Conservation (phyloP, 2,797 vertebrate species). For the Scyliorhinus canicula region DNA sequence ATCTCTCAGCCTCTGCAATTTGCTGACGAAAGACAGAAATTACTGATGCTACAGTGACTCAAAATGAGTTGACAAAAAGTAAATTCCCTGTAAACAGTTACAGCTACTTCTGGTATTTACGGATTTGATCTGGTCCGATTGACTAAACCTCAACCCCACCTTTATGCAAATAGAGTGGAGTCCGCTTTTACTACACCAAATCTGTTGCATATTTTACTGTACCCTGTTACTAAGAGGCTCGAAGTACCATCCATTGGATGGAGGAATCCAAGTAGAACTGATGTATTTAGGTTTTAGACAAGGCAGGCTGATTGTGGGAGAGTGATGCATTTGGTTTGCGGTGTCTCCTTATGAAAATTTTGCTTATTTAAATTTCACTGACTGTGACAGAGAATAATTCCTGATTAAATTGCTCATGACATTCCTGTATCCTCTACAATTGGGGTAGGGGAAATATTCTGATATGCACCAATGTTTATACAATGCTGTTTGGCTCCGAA, state of each 20-base stretch:
- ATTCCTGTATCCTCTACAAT: constrained; percentile 21
- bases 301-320: background rate
- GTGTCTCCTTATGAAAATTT: background rate
- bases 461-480: constrained; percentile 10
- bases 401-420: constrained; percentile 23
- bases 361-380: constrained; percentile 33
- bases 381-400: constrained; percentile 29
- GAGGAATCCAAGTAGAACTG: constrained; percentile 5
- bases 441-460: constrained; percentile 5
- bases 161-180: background rate
- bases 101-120: background rate
- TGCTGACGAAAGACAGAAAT: background rate
- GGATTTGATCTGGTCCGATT: background rate
- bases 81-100: background rate
- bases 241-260: background rate
- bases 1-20: background rate
- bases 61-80: background rate
- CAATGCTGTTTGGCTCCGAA: background rate
- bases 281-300: background rate
- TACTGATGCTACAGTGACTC: background rate
- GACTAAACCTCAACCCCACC: background rate
- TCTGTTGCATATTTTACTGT: background rate
- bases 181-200: background rate
- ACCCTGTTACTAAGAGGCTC: background rate
- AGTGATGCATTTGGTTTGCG: background rate